Base-by-base conservation (phyloP, 2,888 invertebrate genomes). In the Mystacides longicornis region DNA sequence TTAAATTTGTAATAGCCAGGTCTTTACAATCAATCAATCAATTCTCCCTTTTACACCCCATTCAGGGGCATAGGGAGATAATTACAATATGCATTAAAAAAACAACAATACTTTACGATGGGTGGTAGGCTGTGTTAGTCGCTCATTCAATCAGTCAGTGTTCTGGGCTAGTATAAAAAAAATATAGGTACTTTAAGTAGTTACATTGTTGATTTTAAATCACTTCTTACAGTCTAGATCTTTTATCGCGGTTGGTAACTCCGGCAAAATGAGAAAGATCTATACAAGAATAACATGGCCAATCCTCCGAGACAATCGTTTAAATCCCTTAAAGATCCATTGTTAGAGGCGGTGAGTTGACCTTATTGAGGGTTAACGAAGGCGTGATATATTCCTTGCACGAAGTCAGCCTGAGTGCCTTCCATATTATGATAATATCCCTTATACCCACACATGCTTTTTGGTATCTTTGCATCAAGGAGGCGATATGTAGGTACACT, bases 301-400 rank as follows among this genome's bases (percentile, higher is more conserved):
- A 27, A 27, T 27, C 27, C 27, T 11, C 11, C 27, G 27, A 27
- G 27, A 27, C 27, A 27, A 27, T 27, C 27, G 27, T 11, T 27
- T 27, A 27, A 27, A 27, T 27, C 27, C 27, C 27, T 27, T 27
- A 43, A 43, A 43, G 16, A 43, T 43, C 43, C 43, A 43, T 43
- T 43, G 43, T 43, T 43, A 43, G 43, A 27, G 27, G 27, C 27
- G 27, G 27, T 11, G 27, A 27, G 27, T 11, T 27, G 27, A 27
- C 27, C 27, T 27, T 11, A 27, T 11, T 27, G 27, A 27, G 27
- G 27, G 27, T 27, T 27, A 27, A 27, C 27, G 27, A 27, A 27
- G 27, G 27, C 27, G 27, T 27, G 27, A 27, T 27, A 27, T 27
- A 27, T 27, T 27, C 27, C 11, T 27, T 27, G 27, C 27, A 27